phyloP scores from a whole-genome alignment of 2,797 vertebrate genomes.

The Pseudochromis fuscus region DNA sequence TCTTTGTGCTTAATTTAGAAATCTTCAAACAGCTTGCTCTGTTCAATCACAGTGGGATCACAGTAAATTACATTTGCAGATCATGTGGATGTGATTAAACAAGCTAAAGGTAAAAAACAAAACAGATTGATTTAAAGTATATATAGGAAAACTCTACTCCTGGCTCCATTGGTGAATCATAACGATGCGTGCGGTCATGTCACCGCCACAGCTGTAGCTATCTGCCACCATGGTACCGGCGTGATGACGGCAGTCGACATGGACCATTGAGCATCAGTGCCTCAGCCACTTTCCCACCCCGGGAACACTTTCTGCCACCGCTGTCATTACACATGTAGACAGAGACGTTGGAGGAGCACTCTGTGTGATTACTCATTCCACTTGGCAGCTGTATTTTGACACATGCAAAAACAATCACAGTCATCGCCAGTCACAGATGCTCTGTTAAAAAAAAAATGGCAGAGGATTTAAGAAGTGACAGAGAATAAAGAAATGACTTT shows the following conservation, averaged over 20 bases:
- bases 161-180: conserved; percentile 5
- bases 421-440: conserved; percentile 71
- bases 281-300: conserved; percentile 53
- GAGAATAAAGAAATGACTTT: conserved; percentile 11
- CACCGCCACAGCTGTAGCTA: conserved; percentile 53
- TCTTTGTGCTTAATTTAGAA: conserved; percentile 54
- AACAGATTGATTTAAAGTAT: conserved; percentile 16
- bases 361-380: conserved; percentile 83
- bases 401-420: conserved; percentile 77
- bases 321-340: conserved; percentile 83
- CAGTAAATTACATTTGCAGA: conserved; percentile 40
- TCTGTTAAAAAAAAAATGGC: conserved; percentile 30
- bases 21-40: conserved; percentile 30
- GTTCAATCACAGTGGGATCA: conserved; percentile 28
- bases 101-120: conserved; percentile 3
- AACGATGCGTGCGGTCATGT: conserved; percentile 39
- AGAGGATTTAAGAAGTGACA: neutral
- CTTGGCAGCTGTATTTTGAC: conserved; percentile 86
- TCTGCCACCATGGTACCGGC: conserved; percentile 40
- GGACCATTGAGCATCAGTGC: conserved; percentile 67
- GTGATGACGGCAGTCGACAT: conserved; percentile 53
- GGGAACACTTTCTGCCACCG: conserved; percentile 72
- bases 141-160: conserved; percentile 16
- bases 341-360: conserved; percentile 77
- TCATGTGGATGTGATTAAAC: too few species aligned